phyloP scores from a whole-genome alignment of 2,797 vertebrate species.

The Cyclopterus lumpus region DNA sequence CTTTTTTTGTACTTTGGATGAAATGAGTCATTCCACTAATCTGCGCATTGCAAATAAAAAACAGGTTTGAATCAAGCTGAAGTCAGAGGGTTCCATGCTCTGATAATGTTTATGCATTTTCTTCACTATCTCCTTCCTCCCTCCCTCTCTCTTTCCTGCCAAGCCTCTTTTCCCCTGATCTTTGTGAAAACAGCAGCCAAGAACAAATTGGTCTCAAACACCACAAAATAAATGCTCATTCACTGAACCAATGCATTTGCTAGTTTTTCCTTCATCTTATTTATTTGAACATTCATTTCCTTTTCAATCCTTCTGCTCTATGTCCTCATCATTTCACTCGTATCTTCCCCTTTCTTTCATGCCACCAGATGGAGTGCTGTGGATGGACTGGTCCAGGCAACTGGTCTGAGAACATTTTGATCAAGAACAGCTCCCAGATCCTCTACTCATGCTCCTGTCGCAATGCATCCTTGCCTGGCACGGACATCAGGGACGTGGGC shows the following conservation, averaged over 20 bases:
- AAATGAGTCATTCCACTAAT: slow-evolving; percentile 30
- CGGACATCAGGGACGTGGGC: slow-evolving; percentile 41
- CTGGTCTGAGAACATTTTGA: slow-evolving; percentile 86
- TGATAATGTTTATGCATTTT: background rate
- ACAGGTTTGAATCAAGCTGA: slow-evolving; percentile 3
- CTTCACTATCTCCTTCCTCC: slow-evolving; percentile 23
- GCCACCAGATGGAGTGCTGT: slow-evolving; percentile 88
- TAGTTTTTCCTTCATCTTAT: slow-evolving; percentile 11
- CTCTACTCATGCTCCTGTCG: slow-evolving; percentile 90
- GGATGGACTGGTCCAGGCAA: slow-evolving; percentile 89
- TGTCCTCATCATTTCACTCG: background rate
- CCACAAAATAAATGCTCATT: slow-evolving; percentile 3
- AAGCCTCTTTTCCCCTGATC: slow-evolving; percentile 34
- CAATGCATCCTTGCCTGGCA: slow-evolving; percentile 58
- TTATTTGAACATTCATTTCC: background rate
- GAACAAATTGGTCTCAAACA: slow-evolving; percentile 22
- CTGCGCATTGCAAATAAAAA: slow-evolving; percentile 13
- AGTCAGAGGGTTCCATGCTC: background rate
- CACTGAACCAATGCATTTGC: slow-evolving; percentile 17
- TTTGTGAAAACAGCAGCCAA: slow-evolving; percentile 38
- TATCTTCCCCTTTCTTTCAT: slow-evolving; percentile 1
- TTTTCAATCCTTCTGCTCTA: background rate
- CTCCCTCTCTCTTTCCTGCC: slow-evolving; percentile 26
- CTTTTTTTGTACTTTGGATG: slow-evolving; percentile 2
- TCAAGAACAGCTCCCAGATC: slow-evolving; percentile 76